Base-by-base conservation (phyloP, 2,888 invertebrate species). In the Ptychoptera albimana region DNA sequence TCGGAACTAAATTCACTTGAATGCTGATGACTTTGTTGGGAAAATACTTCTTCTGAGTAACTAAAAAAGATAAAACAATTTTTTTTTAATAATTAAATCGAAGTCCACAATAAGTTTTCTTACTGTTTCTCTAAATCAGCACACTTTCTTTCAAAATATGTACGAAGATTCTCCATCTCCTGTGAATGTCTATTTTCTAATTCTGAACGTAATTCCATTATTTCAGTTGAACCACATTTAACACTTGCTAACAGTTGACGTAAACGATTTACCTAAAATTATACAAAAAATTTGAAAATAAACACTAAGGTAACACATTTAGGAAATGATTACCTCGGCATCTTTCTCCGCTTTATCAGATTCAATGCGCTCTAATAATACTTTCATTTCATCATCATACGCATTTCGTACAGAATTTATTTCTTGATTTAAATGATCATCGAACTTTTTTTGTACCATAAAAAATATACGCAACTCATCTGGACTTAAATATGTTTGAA, bases 141-240 rank as follows among this genome's bases (percentile, higher is more conserved):
- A 57, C 84, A 86, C 57, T 83, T 84, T 55, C 78, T 72, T 56
- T 86, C 86, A 56, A 84, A 86, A 55, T 85, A 86, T 9, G 74
- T 80, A 39, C 85, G 69, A 44, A 86, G 60, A 56, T 84, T 79
- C 59, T 83, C 83, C 77, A 86, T 79, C 59, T 86, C 82, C 49
- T 74, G 75, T 32, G 76, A 70, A 62, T 86, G 83, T 54, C 77
- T 76, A 5, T 63, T 57, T 44, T 76, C 75, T 29, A 82, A 60
- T 54, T 81, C 81, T 29, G 68, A 61, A 44, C 72, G 66, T 37
- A 79, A 52, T 12, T 69, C 68, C 10, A 71, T 66, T 14, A 80
- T 60, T 46, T 74, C 74, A 0, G 66, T 68, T 45, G 71, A 70
- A 2, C 74, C 74, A 39, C 73, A 70, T 55, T 75, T 74, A 1